Evolutionary conservation across 2,888 invertebrate genomes (phyloP).

Genomic region (Erebia ligea): DNA sequence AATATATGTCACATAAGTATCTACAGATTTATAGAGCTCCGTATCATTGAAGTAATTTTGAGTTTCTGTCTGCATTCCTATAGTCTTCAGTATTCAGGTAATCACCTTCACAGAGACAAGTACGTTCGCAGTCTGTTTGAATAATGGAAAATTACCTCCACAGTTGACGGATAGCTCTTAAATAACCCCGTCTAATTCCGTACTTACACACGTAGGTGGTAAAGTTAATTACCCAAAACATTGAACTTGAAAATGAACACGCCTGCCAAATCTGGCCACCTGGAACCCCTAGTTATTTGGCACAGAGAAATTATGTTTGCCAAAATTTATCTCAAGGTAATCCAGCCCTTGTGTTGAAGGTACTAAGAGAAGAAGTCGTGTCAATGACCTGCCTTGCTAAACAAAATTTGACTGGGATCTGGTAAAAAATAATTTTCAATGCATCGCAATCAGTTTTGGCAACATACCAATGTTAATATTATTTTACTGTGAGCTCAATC

Average conservation of each 20-base stretch:
- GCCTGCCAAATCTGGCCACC: conserved; percentile 37
- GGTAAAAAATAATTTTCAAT: conserved; percentile 18
- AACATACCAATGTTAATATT: conserved; percentile 23
- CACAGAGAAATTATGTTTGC: conserved; percentile 64
- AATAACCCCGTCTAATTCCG: conserved; percentile 56
- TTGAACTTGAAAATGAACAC: conserved; percentile 63
- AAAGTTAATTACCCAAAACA: conserved; percentile 64
- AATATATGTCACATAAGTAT: too few relatives aligned
- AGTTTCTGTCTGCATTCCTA: not conserved
- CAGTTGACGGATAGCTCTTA: conserved; percentile 3
- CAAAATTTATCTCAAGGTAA: conserved; percentile 34
- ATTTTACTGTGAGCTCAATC: conserved; percentile 10
- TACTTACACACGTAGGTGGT: conserved; percentile 46
- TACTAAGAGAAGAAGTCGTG: conserved; percentile 40
- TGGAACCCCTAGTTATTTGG: conserved; percentile 29
- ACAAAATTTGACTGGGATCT: not conserved
- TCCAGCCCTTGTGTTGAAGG: conserved; percentile 38
- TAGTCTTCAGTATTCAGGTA: not conserved
- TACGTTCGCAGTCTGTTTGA: not conserved
- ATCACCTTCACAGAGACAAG: conserved; percentile 1
- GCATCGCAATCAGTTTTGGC: conserved; percentile 22
- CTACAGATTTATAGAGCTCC: not conserved
- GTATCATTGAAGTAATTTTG: not conserved
- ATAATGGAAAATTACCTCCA: not conserved
- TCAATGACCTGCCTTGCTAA: conserved; percentile 42